Conservation (phyloP, 2,113 vertebrate species). For the Dasyornis broadbenti region DNA sequence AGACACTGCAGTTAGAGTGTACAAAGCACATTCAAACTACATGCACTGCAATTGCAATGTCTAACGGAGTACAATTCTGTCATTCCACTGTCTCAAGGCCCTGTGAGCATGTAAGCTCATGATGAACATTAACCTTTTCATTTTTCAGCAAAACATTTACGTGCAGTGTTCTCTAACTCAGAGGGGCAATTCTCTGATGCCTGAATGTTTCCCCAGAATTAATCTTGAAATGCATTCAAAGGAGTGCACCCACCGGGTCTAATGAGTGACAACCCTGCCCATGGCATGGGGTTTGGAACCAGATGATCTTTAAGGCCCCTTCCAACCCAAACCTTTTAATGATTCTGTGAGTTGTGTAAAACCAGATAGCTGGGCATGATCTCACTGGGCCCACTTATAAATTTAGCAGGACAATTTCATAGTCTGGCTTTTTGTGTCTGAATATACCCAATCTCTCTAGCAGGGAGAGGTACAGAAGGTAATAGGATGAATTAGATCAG, state of each 20-base stretch:
- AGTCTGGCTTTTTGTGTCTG: neutral
- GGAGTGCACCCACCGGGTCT: neutral
- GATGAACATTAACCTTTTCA: accelerated
- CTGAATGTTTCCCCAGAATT: neutral
- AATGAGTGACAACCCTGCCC: neutral
- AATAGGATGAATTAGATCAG: neutral
- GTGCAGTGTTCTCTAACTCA: neutral
- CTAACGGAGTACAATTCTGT: neutral
- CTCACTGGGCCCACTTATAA: neutral
- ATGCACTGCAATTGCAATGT: neutral
- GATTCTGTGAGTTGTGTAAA: neutral
- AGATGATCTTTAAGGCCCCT: neutral
- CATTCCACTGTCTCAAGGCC: neutral
- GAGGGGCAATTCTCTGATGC: neutral
- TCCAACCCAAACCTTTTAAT: neutral
- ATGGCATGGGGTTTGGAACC: accelerated
- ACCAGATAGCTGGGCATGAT: neutral
- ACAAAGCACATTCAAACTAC: neutral
- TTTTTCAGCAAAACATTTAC: neutral
- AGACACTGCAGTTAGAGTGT: neutral
- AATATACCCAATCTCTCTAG: neutral
- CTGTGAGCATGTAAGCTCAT: neutral
- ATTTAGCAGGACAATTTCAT: neutral
- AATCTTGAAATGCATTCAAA: neutral
- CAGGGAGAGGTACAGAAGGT: neutral